Evolutionary conservation across 1,140 invertebrate species (phyloP).

Genomic region (Drosophila mojavensis): DNA sequence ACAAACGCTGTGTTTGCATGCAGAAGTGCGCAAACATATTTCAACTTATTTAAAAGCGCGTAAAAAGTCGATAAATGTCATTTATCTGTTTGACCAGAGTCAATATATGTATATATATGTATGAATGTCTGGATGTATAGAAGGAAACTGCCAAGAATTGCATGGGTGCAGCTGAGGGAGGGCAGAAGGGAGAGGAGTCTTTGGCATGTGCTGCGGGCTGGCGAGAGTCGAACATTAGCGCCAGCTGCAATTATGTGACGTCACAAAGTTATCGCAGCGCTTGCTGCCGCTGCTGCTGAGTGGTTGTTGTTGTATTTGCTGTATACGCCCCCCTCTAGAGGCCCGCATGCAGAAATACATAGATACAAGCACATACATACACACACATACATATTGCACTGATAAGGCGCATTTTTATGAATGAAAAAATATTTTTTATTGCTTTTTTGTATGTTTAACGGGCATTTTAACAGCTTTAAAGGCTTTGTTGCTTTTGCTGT

Average conservation of each 20-base stretch:
- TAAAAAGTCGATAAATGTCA: conserved; percentile 82
- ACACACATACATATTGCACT: conserved; percentile 17
- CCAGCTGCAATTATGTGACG: conserved; percentile 72
- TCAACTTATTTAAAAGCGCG: conserved; percentile 79
- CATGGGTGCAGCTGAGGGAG: not conserved
- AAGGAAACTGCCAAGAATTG: conserved; percentile 9
- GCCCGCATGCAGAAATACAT: conserved; percentile 25
- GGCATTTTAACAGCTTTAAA: conserved; percentile 50
- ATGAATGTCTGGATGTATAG: not conserved
- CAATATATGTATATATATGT: conserved; percentile 34
- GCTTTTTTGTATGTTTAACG: conserved; percentile 55
- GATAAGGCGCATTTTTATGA: conserved; percentile 72
- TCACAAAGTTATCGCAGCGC: conserved; percentile 46
- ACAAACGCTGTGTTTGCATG: conserved; percentile 26
- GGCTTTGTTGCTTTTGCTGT: conserved; percentile 12
- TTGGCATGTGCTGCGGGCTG: conserved; percentile 35
- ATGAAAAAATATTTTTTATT: conserved; percentile 72
- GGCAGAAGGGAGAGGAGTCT: not conserved
- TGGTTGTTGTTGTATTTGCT: conserved; percentile 16
- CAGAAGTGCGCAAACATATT: conserved; percentile 75
- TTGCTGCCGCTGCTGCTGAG: too few relatives aligned
- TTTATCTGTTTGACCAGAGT: conserved; percentile 72
- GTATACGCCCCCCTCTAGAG: conserved; percentile 41
- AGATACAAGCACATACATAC: conserved; percentile 15
- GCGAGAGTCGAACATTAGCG: conserved; percentile 49